Evolutionary conservation across 2,888 invertebrate species (phyloP), one percentile per base, ranked within the genome.

Genomic region (Pedicia rivosa): DNA sequence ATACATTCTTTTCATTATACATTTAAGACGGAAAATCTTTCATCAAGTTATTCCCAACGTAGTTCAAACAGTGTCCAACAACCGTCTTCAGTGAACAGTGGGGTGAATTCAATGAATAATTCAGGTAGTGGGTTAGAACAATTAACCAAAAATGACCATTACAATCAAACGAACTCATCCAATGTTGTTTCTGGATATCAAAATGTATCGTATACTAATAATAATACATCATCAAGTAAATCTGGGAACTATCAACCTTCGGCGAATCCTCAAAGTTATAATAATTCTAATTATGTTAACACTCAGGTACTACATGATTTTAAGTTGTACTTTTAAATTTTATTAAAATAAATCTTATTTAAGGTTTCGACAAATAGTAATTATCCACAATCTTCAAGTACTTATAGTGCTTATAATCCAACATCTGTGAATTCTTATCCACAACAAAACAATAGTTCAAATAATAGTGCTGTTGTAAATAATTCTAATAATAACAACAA

Each of bases 391-490:
- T 35, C 40, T 7, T 26, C 39, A n/a, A 27, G 38, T 30, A 26
- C 36, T 5, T 62, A 62, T 41, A 57, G 51, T 43, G 51, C 57
- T 37, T 62, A 61, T 46, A 60, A 62, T 45, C 57, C 56, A 40
- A 57, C 52, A 47, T 52, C 56, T 28, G 58, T 60, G 40, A 58
- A 56, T 47, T 56, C 60, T 40, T 62, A 62, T 48, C 62, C 60
- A 44, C 57, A 57, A 43, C 58, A 56, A 41, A 42, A 30, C 28
- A 39, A 38, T 35, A 35, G 35, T 31, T 29, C 38, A 9, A 40
- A 29, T n/a, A 42, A 34, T 37, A 42, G 34, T 37, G 31, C 41
- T n/a, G 38, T 41, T 24, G 8, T 24, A 24, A 24, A 24, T 12
- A 27, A 13, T 12, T 12, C 27, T 12, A 27, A 34, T 24, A 12